These are phyloP conservation scores for Rousettus madagascariensis DNA, from an alignment of 2,797 vertebrate genomes.

Conservation along the genomic window DNA sequence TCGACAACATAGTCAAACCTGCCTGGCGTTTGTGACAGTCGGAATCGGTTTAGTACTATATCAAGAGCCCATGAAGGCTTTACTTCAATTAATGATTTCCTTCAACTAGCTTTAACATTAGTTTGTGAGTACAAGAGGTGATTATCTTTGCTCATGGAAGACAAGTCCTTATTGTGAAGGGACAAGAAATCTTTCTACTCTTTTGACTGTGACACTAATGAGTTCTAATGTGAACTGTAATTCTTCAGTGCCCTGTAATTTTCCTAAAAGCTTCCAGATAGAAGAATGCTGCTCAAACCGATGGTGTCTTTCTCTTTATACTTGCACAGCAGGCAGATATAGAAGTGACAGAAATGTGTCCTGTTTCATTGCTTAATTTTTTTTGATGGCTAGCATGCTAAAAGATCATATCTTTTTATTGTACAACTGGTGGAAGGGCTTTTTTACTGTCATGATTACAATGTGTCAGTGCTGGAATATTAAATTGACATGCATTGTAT, in stretches of 20 bases:
- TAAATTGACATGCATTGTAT: constrained; percentile 28
- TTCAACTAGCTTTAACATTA: not conserved
- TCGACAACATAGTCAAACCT: constrained; percentile 43
- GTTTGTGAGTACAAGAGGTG: not conserved
- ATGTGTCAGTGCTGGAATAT: constrained; percentile 71
- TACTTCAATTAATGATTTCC: not conserved
- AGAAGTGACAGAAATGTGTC: constrained; percentile 77
- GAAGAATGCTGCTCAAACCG: constrained; percentile 69
- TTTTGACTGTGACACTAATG: constrained; percentile 77
- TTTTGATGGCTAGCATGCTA: constrained; percentile 71
- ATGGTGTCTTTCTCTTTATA: constrained; percentile 65
- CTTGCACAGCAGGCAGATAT: constrained; percentile 70
- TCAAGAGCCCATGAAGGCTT: not conserved
- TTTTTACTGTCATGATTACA: constrained; percentile 64
- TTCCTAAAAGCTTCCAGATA: constrained; percentile 83
- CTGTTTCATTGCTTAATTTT: constrained; percentile 75
- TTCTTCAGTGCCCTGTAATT: constrained; percentile 83
- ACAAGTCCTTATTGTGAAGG: constrained; percentile 47
- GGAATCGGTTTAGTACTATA: constrained; percentile 35
- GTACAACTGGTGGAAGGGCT: constrained; percentile 52
- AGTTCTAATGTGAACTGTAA: constrained; percentile 78
- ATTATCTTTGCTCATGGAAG: constrained; percentile 38
- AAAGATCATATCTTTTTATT: constrained; percentile 61
- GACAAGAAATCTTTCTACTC: constrained; percentile 70
- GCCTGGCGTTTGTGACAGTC: constrained; percentile 35